Base-by-base conservation (phyloP, 2,888 invertebrate genomes). In the Dolichomitus sp. region DNA sequence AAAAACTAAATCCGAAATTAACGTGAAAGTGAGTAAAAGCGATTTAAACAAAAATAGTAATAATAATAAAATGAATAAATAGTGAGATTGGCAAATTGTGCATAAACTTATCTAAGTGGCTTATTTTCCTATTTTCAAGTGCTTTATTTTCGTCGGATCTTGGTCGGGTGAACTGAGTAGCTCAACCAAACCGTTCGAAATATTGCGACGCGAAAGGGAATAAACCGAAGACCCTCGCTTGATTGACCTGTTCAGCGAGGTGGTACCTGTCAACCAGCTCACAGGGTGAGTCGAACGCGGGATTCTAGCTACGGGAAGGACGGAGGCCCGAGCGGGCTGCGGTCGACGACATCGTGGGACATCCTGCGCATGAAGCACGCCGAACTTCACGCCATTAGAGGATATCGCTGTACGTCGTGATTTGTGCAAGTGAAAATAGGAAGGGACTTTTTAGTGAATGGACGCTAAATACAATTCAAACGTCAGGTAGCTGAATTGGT, bases 181-280 rank as follows among this genome's bases (percentile, higher is more conserved):
- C 23, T 23, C 2, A 2, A 23, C 23, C 23, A 2, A 23, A 23
- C 23, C 23, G 2, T 1, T 23, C 2, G 23, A 23, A 2, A 2
- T 23, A 2, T 1, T 23, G 2, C 2, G 2, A 23, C 23, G 23
- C 23, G 23, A 23, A 23, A 23, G 2, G 23, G 23, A 23, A 17
- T 59, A 33, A 40, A 61, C 40, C 3, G 61, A 61, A 61, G 37
- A 40, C 63, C 40, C 19, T 17, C 42, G 42, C 40, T 40, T 63
- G 11, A 19, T 37, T 40, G 17, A 40, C 40, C 40, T 23, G 40
- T 42, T 37, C 19, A 52, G 37, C 37, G 63, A 63, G 12, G 40
- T 42, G 19, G 17, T 61, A 40, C 37, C 37, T 12, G 17, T 4
- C 40, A 40, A 19, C 52, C 19, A 19, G 52, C 52, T 9, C 40